Percentiles rank a stretch among this genome's conserved stretches.
Evolutionary conservation across 2,797 vertebrate species (phyloP).

Genomic region (Sphenodon punctatus): DNA sequence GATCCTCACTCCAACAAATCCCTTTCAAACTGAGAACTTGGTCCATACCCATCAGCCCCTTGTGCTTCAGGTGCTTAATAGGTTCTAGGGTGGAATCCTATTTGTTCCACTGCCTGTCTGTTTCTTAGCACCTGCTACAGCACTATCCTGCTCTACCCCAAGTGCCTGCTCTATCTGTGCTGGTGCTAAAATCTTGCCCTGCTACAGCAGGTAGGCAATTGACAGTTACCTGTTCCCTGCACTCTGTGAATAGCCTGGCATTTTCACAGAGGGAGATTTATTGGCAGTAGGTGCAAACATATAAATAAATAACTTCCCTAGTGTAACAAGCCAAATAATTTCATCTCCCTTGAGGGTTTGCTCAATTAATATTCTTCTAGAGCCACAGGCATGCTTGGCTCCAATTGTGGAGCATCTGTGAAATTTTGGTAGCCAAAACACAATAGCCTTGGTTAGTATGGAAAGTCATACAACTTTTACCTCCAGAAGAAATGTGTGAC

Average conservation of each 20-base stretch:
- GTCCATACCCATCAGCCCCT: no score
- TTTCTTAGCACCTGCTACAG: no score
- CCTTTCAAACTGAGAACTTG: no score
- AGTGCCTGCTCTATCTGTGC: no score
- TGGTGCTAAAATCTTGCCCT: no score
- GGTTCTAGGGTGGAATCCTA: no score
- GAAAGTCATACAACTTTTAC: not conserved
- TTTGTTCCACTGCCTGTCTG: no score
- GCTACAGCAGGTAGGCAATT: not conserved
- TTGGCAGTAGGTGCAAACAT: not conserved
- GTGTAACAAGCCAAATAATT: not conserved
- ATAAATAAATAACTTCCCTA: slow-evolving; percentile 12
- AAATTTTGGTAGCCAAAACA: not conserved
- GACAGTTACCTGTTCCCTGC: not conserved
- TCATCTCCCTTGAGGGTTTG: not conserved
- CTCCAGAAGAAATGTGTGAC: not conserved
- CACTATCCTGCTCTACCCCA: no score
- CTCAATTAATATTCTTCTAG: not conserved
- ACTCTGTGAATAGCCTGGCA: not conserved
- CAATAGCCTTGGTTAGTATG: not conserved
- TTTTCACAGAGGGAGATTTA: not conserved
- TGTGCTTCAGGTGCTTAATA: no score
- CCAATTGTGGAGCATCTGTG: not conserved
- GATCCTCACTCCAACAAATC: no score
- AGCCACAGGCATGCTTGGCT: slow-evolving; percentile 6